These are phyloP conservation scores for Anaspis maculata DNA, from an alignment of 2,888 invertebrate genomes.

Conservation along the genomic window DNA sequence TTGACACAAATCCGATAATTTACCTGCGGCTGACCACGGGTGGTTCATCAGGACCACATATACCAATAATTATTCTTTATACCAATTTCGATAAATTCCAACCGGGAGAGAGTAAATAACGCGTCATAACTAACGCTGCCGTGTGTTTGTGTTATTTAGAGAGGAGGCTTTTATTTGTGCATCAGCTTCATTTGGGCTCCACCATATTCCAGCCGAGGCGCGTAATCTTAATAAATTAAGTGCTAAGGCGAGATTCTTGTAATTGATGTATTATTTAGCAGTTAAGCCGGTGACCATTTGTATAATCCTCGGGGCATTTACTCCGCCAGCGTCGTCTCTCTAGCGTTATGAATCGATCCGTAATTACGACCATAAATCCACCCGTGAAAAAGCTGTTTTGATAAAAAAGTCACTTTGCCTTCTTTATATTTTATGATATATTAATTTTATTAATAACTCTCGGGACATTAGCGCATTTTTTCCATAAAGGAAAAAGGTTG, in stretches of 20 bases:
- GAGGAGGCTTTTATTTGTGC: conserved; percentile 7
- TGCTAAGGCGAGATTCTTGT: conserved; percentile 24
- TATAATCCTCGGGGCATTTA: conserved; percentile 18
- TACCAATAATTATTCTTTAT: conserved; percentile 5
- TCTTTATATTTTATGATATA: not conserved
- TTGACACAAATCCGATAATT: conserved; percentile 34
- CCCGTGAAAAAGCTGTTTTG: conserved; percentile 20
- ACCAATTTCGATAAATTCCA: conserved; percentile 13
- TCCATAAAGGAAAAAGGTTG: not conserved
- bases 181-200: conserved; percentile 11
- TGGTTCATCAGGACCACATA: conserved; percentile 13
- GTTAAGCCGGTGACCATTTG: conserved; percentile 23
- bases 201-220: too few relatives aligned
- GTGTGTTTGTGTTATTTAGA: conserved; percentile 10
- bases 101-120: conserved; percentile 6
- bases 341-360: conserved; percentile 26
- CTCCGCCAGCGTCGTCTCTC: conserved; percentile 6
- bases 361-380: conserved; percentile 26
- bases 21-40: conserved; percentile 25
- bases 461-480: not conserved
- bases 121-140: conserved; percentile 6
- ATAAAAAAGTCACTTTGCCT: conserved; percentile 14
- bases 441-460: conserved; percentile 7
- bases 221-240: conserved; percentile 26
- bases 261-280: conserved; percentile 27